Percentiles rank a stretch among this genome's conserved stretches.
Evolutionary conservation across 2,797 vertebrate species (phyloP).

Genomic region (Crocodylus rhombifer): DNA sequence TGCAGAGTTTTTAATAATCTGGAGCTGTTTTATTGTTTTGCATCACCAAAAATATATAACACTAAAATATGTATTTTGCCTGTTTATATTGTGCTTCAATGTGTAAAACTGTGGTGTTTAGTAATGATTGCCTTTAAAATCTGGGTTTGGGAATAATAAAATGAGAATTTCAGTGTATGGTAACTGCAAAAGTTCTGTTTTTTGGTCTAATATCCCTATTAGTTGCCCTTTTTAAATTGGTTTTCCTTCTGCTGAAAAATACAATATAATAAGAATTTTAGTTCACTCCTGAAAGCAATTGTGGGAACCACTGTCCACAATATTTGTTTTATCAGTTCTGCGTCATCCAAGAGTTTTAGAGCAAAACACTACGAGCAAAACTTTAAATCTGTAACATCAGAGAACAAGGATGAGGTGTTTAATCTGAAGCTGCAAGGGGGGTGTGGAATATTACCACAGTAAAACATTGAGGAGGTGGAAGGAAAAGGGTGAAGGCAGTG

Average conservation of each 20-base stretch:
- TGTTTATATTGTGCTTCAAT: not conserved
- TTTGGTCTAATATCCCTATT: not conserved
- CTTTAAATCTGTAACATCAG: not conserved
- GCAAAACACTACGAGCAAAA: not conserved
- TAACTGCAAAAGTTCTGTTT: slow-evolving; percentile 9
- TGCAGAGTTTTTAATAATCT: too few species aligned
- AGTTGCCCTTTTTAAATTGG: not conserved
- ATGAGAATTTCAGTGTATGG: not conserved
- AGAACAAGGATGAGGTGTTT: not conserved
- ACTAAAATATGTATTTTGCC: not conserved
- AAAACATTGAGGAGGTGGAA: not conserved
- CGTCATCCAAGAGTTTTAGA: not conserved
- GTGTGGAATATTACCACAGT: not conserved
- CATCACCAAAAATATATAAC: too few species aligned
- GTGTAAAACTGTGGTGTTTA: slow-evolving; percentile 5
- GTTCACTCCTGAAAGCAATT: not conserved
- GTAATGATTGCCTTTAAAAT: not conserved
- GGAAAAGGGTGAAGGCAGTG: slow-evolving; percentile 22
- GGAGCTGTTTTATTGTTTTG: too few species aligned
- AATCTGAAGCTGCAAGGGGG: not conserved
- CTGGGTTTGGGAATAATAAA: not conserved
- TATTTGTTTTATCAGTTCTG: not conserved
- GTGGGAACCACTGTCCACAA: not conserved
- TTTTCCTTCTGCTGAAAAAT: not conserved
- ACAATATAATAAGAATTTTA: not conserved